These are phyloP conservation scores for Babyrousa celebensis DNA, from an alignment of 2,797 vertebrate species.

Conservation along the genomic window DNA sequence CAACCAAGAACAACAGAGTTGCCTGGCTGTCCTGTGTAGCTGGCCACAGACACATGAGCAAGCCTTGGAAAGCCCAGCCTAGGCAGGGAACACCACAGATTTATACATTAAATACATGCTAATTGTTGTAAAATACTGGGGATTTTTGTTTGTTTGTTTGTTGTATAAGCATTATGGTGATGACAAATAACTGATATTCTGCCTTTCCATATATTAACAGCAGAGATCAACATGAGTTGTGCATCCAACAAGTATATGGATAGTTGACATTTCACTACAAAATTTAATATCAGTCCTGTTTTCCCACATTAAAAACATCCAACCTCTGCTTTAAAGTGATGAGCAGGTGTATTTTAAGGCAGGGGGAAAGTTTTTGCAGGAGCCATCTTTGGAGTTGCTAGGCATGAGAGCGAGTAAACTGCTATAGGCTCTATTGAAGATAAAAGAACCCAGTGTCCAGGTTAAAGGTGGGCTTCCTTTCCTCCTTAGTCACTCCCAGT, in stretches of 20 bases:
- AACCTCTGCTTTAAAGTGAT: not conserved
- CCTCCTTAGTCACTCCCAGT: not conserved
- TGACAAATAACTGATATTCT: not conserved
- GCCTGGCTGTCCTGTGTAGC: not conserved
- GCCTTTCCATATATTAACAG: not conserved
- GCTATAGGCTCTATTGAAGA: not conserved
- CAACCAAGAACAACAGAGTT: not conserved
- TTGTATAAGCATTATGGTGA: not conserved
- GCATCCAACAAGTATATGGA: not conserved
- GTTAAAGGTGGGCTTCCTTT: not conserved
- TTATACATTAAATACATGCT: not conserved
- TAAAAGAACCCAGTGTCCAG: not conserved
- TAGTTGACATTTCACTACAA: not conserved
- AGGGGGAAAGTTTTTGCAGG: not conserved
- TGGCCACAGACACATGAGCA: not conserved
- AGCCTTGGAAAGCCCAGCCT: not conserved
- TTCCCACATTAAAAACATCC: not conserved
- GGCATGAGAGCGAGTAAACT: not conserved
- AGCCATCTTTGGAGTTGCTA: not conserved
- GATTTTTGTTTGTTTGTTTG: not conserved
- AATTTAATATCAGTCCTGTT: not conserved
- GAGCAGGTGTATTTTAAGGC: not conserved
- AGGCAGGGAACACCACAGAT: not conserved
- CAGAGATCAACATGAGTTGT: not conserved
- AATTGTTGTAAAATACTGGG: not conserved